Evolutionary conservation across 1,140 invertebrate species (phyloP), one percentile per base, ranked within the genome.

Genomic region (Brachystomella parvula): DNA sequence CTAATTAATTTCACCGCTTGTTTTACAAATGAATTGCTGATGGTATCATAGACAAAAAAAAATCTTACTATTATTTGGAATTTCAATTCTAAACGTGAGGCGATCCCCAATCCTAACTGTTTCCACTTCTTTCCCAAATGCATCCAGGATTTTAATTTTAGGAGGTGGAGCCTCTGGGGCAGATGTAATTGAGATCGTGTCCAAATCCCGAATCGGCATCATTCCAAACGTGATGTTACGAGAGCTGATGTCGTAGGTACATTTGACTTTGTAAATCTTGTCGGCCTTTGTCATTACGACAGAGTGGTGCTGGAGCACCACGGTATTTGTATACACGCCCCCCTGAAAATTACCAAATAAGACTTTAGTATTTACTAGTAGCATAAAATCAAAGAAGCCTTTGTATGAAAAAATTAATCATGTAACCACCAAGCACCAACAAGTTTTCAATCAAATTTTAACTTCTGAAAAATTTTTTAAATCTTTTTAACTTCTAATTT

Each of bases 221-320:
- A 95, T 94, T 79, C 92, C 92, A 80, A 95, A 96, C 12, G 92
- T 94, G 66, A 96, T 94, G 77, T 96, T 96, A 82, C 93, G 92
- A 0, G 92, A 93, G 61, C 90, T 91, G 87, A 95, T 95, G 78
- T 96, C 93, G 76, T 96, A 96, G 0, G 92, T 96, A 76, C 93
- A 96, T 75, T 94, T 92, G 35, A 96, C 90, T 79, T 94, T 94
- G 83, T 96, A 96, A 73, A 95, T 94, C 77, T 96, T 96, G 77
- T 96, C 93, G 1, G 92, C 91, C 79, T 95, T 95, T 15, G 92
- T 96, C 89, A 96, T 94, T 1, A 96, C 92, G 6, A 95, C 91
- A 75, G 91, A 94, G 79, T 96, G 92, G 75, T 95, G 92, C 79
- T 96, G 93, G 0, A 96, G 83, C 1, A 96, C 92, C 21, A 96